Conservation (phyloP, 2,888 invertebrate genomes). For the Sepioteuthis lessoniana region DNA sequence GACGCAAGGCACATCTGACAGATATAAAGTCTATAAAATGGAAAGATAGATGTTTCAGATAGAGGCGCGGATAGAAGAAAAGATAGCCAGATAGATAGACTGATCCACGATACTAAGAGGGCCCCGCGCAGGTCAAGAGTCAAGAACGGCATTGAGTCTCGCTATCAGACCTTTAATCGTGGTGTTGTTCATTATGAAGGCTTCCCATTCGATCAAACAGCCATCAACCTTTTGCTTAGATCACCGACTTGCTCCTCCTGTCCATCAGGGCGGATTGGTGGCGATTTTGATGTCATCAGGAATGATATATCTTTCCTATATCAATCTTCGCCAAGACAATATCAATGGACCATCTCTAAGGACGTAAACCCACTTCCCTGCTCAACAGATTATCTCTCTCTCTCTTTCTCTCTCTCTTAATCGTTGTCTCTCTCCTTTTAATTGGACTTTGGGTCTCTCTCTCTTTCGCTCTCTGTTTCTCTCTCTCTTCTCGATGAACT, state of each 20-base stretch:
- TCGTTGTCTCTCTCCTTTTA: too few species aligned
- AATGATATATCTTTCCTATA: background rate
- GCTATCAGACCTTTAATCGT: conserved; percentile 20
- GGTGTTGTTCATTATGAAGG: background rate
- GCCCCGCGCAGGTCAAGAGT: background rate
- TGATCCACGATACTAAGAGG: background rate
- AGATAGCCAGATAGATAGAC: background rate
- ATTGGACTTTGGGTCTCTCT: too few species aligned
- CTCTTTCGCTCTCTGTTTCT: too few species aligned
- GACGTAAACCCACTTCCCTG: background rate
- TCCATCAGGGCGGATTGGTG: background rate
- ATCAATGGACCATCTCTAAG: background rate
- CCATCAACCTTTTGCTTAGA: background rate
- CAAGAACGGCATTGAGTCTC: background rate
- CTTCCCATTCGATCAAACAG: background rate
- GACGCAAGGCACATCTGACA: background rate
- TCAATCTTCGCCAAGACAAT: background rate
- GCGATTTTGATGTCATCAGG: background rate
- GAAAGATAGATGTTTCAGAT: background rate
- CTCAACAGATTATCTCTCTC: conserved; percentile 11
- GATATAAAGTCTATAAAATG: background rate
- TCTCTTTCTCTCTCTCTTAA: background rate
- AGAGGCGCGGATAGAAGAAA: background rate
- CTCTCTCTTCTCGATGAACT: too few species aligned
- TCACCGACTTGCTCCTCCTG: background rate